Conservation (phyloP, 1,140 invertebrate genomes). For the Drosophila albomicans region DNA sequence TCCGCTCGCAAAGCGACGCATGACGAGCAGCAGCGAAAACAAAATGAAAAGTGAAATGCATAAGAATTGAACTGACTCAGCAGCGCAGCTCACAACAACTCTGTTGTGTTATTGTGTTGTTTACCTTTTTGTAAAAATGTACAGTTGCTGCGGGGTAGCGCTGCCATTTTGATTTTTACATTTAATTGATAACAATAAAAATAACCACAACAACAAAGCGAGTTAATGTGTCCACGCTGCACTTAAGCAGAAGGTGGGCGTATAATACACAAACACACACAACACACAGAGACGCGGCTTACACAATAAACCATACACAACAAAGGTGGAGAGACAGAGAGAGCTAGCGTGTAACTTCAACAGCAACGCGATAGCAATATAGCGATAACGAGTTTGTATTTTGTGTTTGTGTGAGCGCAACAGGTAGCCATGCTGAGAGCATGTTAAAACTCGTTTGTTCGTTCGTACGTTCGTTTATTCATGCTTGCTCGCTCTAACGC, state of each 20-base stretch:
- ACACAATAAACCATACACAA: conserved; percentile 23
- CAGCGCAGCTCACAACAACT: conserved; percentile 27
- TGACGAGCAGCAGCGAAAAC: conserved; percentile 47
- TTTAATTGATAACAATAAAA: conserved; percentile 76
- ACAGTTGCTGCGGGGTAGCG: conserved; percentile 31
- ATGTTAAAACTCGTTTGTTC: conserved; percentile 51
- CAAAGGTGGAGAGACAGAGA: conserved; percentile 35
- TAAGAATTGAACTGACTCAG: conserved; percentile 69
- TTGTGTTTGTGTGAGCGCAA: conserved; percentile 54
- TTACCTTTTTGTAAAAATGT: conserved; percentile 70
- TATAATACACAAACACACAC: conserved; percentile 26
- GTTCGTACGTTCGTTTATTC: not conserved
- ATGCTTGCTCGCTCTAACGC: conserved; percentile 22
- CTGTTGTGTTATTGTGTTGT: conserved; percentile 12
- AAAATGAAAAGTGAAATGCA: conserved; percentile 51
- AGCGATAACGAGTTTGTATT: conserved; percentile 66
- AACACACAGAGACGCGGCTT: conserved; percentile 1
- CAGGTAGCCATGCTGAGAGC: conserved; percentile 57
- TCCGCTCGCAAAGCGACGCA: conserved; percentile 53
- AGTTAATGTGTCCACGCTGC: conserved; percentile 64
- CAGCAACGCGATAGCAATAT: conserved; percentile 40
- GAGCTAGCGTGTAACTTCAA: conserved; percentile 43
- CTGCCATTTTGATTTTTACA: conserved; percentile 76
- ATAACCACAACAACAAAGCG: conserved; percentile 66
- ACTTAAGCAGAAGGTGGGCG: conserved; percentile 65